Conservation (phyloP, 2,888 invertebrate genomes). For the Parelbella ahira region DNA sequence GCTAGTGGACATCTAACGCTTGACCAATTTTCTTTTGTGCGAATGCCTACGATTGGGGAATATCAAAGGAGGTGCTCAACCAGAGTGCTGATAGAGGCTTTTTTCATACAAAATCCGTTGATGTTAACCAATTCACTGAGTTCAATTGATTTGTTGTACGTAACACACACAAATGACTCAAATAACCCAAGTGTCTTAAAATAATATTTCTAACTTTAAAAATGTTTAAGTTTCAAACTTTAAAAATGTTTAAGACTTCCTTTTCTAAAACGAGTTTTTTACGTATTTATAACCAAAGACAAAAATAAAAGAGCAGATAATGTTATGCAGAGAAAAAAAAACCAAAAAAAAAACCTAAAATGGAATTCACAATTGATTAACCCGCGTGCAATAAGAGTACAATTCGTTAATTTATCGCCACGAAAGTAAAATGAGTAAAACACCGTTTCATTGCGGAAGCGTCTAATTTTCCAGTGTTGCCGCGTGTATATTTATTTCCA, state of each 20-base stretch:
- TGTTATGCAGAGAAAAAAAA: conserved; percentile 8
- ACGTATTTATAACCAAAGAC: no score
- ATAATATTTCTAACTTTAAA: no score
- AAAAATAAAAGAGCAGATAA: no score
- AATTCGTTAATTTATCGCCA: conserved; percentile 54
- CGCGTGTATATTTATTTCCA: conserved; percentile 65
- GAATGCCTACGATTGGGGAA: conserved; percentile 68
- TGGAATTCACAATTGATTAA: conserved; percentile 2
- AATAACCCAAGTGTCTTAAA: no score
- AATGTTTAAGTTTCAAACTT: no score
- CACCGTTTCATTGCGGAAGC: conserved; percentile 33
- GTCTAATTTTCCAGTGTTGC: conserved; percentile 45
- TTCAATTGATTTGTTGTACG: conserved; percentile 34
- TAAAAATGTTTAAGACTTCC: no score
- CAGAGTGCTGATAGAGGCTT: conserved; percentile 61
- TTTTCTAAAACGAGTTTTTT: no score
- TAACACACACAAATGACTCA: no score
- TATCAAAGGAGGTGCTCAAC: conserved; percentile 63
- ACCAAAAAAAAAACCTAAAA: background rate
- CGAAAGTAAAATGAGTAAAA: conserved; percentile 41
- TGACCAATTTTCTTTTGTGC: conserved; percentile 78
- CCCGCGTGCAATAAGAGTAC: conserved; percentile 30
- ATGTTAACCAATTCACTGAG: conserved; percentile 63
- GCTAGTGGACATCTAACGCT: conserved; percentile 75
- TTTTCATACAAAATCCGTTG: conserved; percentile 60